A percentile compares a stretch with the other conserved stretches of the same genome.
These are phyloP conservation scores for Tretioscincus oriximinensis DNA, from an alignment of 2,113 vertebrate species.

Conservation along the genomic window DNA sequence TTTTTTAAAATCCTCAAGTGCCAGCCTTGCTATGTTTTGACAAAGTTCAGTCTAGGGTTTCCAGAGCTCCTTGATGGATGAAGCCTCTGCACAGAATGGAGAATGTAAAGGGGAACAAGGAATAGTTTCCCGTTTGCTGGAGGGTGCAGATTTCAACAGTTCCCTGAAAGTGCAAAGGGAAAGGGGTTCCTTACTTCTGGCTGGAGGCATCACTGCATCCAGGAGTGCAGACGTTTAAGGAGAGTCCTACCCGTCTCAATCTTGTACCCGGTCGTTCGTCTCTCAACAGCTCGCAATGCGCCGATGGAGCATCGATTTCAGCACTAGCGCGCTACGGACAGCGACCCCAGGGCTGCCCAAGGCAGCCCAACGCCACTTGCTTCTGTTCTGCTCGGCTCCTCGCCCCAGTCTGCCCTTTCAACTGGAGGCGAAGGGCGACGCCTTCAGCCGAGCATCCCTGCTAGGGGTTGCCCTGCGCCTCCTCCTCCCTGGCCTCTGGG, in stretches of 20 bases:
- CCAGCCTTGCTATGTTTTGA: neutral
- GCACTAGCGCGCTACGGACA: slow-evolving; percentile 16
- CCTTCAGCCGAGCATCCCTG: neutral
- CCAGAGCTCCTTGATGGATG: no score
- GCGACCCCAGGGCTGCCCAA: neutral
- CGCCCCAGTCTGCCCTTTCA: neutral
- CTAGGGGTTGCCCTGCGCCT: neutral
- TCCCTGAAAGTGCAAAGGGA: no score
- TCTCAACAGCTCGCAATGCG: neutral
- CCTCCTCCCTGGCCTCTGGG: no score
- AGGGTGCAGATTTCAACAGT: no score
- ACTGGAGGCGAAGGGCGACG: neutral
- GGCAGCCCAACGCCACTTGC: neutral
- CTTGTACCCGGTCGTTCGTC: neutral
- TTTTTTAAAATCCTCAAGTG: neutral
- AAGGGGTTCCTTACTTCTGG: no score
- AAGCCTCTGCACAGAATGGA: no score
- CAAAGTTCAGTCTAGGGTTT: neutral
- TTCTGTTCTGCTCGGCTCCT: neutral
- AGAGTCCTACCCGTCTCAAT: no score
- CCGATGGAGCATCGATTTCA: neutral
- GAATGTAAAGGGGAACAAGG: no score
- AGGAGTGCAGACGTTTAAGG: no score
- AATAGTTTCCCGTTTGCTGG: no score
- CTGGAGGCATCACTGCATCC: no score